Evolutionary conservation across 2,888 invertebrate species (phyloP), one percentile per base, ranked within the genome.

Genomic region (Acleris sparsana): DNA sequence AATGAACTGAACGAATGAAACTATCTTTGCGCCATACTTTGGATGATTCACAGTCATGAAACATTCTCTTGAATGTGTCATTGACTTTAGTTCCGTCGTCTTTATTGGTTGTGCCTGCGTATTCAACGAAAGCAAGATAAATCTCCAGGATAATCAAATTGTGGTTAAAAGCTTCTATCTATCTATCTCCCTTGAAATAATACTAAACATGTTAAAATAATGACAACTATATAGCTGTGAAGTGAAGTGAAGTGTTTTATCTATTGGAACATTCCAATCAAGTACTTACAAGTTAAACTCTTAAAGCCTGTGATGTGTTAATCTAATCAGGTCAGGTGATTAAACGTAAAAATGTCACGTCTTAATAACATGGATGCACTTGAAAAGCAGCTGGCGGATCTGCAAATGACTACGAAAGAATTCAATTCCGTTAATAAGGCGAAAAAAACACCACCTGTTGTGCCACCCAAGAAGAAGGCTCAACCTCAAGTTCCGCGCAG

Each of bases 381-480:
- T 77, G 95, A 96, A 75, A 94, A 95, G 75, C 95, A 96, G 89
- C 88, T 96, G 75, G 94, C 95, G 17, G 94, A 94, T 76, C 85
- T 96, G 75, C 95, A 95, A 80, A 88, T 95, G 81, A 88, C 93
- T 57, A 88, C 93, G 59, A 94, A 94, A 72, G 84, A 88, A 68
- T 69, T 77, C 56, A 84, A 78, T 74, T 75, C 77, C 51, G 70
- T 83, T n/a, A 80, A 77, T 66, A 84, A 84, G 81, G 73, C 84
- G 22, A 86, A 92, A 81, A 97, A 96, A 87, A 91, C 95, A 70
- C 96, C 96, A 71, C 97, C 97, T 70, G 95, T 95, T 62, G 96
- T 96, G 66, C 97, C 97, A 53, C 97, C 97, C 11, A 97, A 97
- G 84, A 96, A 96, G 71, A 95, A 94, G 83, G 96, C 88, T 69